Evolutionary conservation across 2,797 vertebrate species (phyloP).

Genomic region (Enoplosus armatus): DNA sequence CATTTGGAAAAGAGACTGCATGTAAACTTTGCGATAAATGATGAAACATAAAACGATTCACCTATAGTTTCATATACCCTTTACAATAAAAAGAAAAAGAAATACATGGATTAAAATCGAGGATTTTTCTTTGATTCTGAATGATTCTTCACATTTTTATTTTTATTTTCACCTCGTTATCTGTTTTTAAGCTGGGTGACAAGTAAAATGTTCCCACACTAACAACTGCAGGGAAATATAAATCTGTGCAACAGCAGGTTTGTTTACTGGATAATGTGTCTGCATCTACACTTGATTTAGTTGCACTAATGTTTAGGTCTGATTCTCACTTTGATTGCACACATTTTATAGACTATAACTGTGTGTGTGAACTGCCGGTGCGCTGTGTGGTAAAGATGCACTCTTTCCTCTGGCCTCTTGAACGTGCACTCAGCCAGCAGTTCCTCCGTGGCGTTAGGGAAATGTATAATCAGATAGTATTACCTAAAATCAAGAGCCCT

Average conservation of each 20-base stretch:
- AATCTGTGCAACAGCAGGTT: neutral
- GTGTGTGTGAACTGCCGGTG: neutral
- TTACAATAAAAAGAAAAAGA: conserved; percentile 87
- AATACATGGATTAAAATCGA: conserved; percentile 71
- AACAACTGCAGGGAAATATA: neutral
- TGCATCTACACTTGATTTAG: no score
- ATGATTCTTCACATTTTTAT: conserved; percentile 39
- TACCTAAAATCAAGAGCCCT: conserved; percentile 37
- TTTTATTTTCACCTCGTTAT: neutral
- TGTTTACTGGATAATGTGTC: neutral
- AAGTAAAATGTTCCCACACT: neutral
- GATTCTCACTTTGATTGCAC: neutral
- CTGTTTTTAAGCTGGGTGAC: conserved; percentile 6
- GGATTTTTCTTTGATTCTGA: conserved; percentile 76
- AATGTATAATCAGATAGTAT: conserved; percentile 35
- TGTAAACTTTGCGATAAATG: conserved; percentile 86
- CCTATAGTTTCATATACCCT: conserved; percentile 89
- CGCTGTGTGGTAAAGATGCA: neutral
- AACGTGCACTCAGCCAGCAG: conserved; percentile 2
- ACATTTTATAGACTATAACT: neutral
- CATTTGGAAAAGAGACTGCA: conserved; percentile 86
- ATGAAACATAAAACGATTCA: conserved; percentile 83
- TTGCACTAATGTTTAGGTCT: no score
- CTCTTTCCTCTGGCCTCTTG: neutral
- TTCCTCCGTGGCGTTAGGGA: neutral